Percentiles rank a stretch among this genome's conserved stretches.
These are phyloP conservation scores for Drosophila bifasciata DNA, from an alignment of 1,140 invertebrate species.

Conservation along the genomic window DNA sequence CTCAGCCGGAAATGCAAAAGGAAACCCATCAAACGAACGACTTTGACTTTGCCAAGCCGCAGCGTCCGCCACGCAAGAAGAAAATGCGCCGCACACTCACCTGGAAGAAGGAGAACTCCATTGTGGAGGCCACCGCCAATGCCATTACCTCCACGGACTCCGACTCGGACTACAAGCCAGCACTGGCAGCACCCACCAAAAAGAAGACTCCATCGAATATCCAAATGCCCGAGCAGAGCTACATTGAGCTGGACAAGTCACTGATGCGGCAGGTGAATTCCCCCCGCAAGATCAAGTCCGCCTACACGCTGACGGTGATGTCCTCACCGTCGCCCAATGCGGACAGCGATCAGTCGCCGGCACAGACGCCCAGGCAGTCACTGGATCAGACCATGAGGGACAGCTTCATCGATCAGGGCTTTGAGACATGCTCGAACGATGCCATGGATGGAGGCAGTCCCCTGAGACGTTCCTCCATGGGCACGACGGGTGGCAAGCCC, in stretches of 20 bases:
- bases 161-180: constrained; percentile 61
- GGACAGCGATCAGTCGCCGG: constrained; percentile 64
- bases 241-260: constrained; percentile 66
- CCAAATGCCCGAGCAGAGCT: constrained; percentile 53
- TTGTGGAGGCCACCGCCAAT: constrained; percentile 67
- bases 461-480: constrained; percentile 30
- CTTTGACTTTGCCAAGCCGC: constrained; percentile 63
- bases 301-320: constrained; percentile 67
- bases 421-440: constrained; percentile 77
- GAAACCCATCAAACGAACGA: constrained; percentile 25
- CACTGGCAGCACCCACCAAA: constrained; percentile 14
- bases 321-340: constrained; percentile 72
- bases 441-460: constrained; percentile 65
- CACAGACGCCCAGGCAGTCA: constrained; percentile 56
- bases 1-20: constrained; percentile 55
- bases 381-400: constrained; percentile 50
- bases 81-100: constrained; percentile 76
- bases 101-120: constrained; percentile 79
- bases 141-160: constrained; percentile 70
- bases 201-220: constrained; percentile 39
- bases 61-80: constrained; percentile 77
- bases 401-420: constrained; percentile 76
- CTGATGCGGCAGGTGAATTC: constrained; percentile 69
- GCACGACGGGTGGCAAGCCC: constrained; percentile 28
- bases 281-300: constrained; percentile 70